Conservation (phyloP, 2,797 vertebrate genomes). For the Xiphophorus birchmanni region DNA sequence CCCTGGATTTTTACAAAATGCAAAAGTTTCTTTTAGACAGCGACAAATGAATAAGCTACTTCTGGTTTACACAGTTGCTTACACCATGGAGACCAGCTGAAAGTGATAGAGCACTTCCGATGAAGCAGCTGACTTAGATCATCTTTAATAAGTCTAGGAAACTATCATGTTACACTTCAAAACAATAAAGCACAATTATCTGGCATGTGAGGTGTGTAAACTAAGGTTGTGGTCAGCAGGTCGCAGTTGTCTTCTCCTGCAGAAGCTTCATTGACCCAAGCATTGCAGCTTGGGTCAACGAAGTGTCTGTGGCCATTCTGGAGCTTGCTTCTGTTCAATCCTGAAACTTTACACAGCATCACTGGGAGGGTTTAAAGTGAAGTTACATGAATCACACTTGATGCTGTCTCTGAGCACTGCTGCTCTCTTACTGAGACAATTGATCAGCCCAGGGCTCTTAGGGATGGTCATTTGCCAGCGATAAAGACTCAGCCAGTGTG, state of each 20-base stretch:
- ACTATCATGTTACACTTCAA: neutral
- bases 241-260: neutral
- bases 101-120: neutral
- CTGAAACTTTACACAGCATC: slow-evolving; percentile 20
- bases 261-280: neutral
- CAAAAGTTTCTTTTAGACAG: neutral
- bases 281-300: no score
- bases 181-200: neutral
- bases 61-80: neutral
- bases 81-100: neutral
- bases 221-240: neutral
- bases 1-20: neutral
- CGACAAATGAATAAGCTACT: neutral
- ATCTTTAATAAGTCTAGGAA: neutral
- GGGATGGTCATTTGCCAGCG: slow-evolving; percentile 58
- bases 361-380: slow-evolving; percentile 17
- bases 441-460: slow-evolving; percentile 66
- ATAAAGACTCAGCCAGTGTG: slow-evolving; percentile 59
- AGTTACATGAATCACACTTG: slow-evolving; percentile 56
- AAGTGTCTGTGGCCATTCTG: no score
- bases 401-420: slow-evolving; percentile 29
- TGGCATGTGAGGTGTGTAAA: neutral
- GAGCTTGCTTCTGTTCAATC: neutral
- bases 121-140: neutral
- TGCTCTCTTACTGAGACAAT: slow-evolving; percentile 45